A percentile compares a stretch with the other conserved stretches of the same genome.
Evolutionary conservation across 2,113 vertebrate species (phyloP).

Genomic region (Ictidomys tridecemlineatus): DNA sequence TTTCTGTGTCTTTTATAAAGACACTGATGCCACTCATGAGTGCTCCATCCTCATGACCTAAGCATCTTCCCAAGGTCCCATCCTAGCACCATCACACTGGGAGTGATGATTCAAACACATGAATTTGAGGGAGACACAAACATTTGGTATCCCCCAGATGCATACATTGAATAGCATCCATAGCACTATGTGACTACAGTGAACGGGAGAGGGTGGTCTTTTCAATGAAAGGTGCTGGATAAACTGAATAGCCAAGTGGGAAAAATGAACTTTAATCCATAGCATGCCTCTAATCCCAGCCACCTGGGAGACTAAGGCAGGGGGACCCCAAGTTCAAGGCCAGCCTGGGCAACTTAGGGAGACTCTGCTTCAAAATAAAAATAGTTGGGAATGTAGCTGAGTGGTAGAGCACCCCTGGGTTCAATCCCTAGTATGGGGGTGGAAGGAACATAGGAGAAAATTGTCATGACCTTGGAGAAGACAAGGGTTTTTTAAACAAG

Average conservation of each 20-base stretch:
- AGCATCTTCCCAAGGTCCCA: neutral
- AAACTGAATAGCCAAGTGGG: neutral
- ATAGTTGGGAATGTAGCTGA: too few relatives aligned
- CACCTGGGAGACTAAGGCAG: too few relatives aligned
- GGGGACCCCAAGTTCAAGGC: too few relatives aligned
- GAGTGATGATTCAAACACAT: neutral
- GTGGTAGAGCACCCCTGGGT: too few relatives aligned
- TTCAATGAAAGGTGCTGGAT: neutral
- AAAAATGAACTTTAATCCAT: neutral
- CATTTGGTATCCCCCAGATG: neutral
- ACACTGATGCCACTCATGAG: neutral
- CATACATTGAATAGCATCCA: neutral
- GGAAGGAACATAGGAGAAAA: neutral
- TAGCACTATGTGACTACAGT: neutral
- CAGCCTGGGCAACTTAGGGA: too few relatives aligned
- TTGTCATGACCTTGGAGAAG: neutral
- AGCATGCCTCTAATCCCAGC: too few relatives aligned
- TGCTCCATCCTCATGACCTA: neutral
- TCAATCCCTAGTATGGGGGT: neutral
- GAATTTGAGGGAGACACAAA: neutral
- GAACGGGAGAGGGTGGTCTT: neutral
- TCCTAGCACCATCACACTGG: neutral
- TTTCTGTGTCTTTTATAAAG: neutral
- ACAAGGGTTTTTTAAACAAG: neutral
- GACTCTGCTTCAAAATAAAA: too few relatives aligned